Conservation (phyloP, 2,113 vertebrate genomes). For the Chaenogobius annularis region DNA sequence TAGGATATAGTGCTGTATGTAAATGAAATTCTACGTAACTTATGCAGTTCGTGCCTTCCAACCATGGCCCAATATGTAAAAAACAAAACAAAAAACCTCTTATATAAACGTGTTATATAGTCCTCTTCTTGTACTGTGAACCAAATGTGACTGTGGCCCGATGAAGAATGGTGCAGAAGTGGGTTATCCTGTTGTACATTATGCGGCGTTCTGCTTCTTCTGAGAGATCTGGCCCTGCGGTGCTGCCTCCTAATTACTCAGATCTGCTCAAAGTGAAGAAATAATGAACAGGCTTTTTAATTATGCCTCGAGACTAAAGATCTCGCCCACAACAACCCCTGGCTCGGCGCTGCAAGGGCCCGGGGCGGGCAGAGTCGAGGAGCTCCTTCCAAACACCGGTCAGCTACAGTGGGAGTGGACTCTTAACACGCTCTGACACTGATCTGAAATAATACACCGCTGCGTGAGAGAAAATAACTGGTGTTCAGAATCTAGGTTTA, state of each 20-base stretch:
- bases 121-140: conserved; percentile 3
- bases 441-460: neutral
- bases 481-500: too few relatives aligned
- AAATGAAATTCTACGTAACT: too few relatives aligned
- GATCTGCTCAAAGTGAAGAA: conserved; percentile 74
- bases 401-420: conserved; percentile 32
- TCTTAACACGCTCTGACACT: conserved; percentile 26
- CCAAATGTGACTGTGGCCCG: neutral
- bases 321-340: conserved; percentile 44
- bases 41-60: neutral
- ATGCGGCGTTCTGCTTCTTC: conserved; percentile 10
- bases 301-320: conserved; percentile 68
- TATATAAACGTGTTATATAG: neutral
- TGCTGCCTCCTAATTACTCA: conserved; percentile 67
- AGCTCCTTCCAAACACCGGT: conserved; percentile 15
- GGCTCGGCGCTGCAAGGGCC: conserved; percentile 38
- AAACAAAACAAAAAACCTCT: neutral
- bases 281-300: conserved; percentile 70
- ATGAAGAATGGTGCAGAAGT: neutral
- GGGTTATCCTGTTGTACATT: conserved; percentile 6
- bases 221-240: conserved; percentile 25
- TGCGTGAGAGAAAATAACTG: neutral
- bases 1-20: too few relatives aligned
- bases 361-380: conserved; percentile 45
- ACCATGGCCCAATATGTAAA: neutral